Evolutionary conservation across 2,797 vertebrate genomes (phyloP), one percentile per base, ranked within the genome.

Genomic region (Lithobates sylvaticus): DNA sequence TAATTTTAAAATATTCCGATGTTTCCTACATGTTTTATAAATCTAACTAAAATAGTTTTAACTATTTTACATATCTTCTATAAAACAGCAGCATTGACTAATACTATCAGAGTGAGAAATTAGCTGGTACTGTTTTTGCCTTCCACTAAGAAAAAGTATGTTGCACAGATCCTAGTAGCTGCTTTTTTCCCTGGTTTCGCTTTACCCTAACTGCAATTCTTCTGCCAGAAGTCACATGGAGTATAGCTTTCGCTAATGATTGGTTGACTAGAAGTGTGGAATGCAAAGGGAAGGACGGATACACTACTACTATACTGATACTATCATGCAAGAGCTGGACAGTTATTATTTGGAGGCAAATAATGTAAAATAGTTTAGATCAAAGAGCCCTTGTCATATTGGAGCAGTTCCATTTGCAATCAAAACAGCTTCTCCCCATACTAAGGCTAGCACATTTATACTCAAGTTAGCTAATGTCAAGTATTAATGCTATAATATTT

Each of bases 161-260:
- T 18, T 61, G 54, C 54, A 61, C 54, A 9, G 6, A 8, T 54
- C 5, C 50, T 21, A 18, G 50, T 5, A 21, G 16, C 50, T 54
- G 50, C 50, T 65, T 50, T 4, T 21, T 64, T 68, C 27, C 10
- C 7, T 58, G 27, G 79, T 81, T 81, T 81, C 79, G 4, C 69
- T 81, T 81, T 81, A 72, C 79, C 6, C 32, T 61, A 39, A 70
- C 8, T 26, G 27, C 13, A 4, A 15, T 61, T 8, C 34, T 12
- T 26, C 61, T 78, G 64, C 42, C 27, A 26, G 77, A 78, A 68
- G 39, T 78, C 77, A 78, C 76, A 27, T 78, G 68, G 54, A 8
- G 36, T 18, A 29, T 26, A 29, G 42, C 3, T 7, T 47, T 27
- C n/a, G 0, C 72, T 74, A 50, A 5, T 44, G 36, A 72, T 23